phyloP scores from a whole-genome alignment of 2,113 vertebrate species.

The Irena cyanogastra region DNA sequence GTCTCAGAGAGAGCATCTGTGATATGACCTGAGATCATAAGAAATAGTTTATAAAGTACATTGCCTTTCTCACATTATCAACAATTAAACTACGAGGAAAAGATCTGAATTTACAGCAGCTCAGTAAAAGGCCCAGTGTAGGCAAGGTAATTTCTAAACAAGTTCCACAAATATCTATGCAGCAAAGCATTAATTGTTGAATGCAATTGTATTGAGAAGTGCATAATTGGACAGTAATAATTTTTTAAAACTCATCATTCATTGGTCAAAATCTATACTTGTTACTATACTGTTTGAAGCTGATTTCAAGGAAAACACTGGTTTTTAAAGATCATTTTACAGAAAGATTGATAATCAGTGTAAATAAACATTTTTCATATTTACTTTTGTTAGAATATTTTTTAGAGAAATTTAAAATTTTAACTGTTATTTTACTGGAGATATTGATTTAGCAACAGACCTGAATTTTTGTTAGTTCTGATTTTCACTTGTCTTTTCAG shows the following conservation, averaged over 20 bases:
- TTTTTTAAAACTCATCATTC: neutral
- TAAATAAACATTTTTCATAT: neutral
- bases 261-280: neutral
- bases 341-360: neutral
- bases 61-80: neutral
- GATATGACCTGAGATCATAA: neutral
- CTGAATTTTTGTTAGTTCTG: neutral
- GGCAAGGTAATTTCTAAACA: neutral
- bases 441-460: neutral
- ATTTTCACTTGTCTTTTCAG: neutral
- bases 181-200: neutral
- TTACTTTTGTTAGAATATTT: neutral
- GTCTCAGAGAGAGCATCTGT: neutral
- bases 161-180: neutral
- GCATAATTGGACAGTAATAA: neutral
- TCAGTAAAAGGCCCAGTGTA: neutral
- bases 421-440: neutral
- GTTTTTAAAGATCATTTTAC: neutral
- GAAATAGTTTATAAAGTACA: neutral
- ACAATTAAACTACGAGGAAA: neutral
- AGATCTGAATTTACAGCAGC: neutral
- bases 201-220: neutral
- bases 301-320: neutral
- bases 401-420: neutral
- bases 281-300: neutral